These are phyloP conservation scores for Synergus laeviventris DNA, from an alignment of 2,888 invertebrate species.

Conservation along the genomic window DNA sequence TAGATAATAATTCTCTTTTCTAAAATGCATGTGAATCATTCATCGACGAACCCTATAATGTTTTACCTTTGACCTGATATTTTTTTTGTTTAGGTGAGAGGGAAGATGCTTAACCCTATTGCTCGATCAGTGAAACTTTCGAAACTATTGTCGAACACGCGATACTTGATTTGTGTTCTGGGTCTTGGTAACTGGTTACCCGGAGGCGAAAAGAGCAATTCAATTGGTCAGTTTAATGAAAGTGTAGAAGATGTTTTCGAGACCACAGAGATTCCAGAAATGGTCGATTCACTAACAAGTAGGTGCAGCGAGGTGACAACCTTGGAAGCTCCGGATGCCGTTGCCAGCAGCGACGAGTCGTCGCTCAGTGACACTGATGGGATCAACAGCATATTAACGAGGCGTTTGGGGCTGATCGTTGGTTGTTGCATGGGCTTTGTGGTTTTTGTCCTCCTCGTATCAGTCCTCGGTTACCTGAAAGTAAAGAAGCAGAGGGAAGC, in stretches of 20 bases:
- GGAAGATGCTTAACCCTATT: conserved; percentile 85
- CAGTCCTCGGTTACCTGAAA: conserved; percentile 90
- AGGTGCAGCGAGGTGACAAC: conserved; percentile 88
- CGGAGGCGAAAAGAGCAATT: conserved; percentile 65
- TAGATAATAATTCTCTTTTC: no score
- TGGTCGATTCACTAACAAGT: conserved; percentile 85
- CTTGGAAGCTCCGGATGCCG: conserved; percentile 80
- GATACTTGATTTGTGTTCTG: conserved; percentile 91
- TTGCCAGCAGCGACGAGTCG: conserved; percentile 74
- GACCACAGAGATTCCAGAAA: conserved; percentile 78
- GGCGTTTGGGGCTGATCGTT: conserved; percentile 89
- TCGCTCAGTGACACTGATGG: conserved; percentile 76
- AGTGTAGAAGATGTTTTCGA: conserved; percentile 77
- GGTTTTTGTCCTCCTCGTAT: conserved; percentile 89
- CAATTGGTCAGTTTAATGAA: conserved; percentile 63
- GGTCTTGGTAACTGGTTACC: conserved; percentile 88
- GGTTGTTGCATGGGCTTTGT: conserved; percentile 92
- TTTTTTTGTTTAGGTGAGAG: conserved; percentile 81
- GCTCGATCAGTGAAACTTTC: conserved; percentile 86
- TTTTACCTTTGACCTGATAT: not conserved
- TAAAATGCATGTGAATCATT: no score
- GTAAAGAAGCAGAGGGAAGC: conserved; percentile 88
- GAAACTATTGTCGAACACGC: conserved; percentile 86
- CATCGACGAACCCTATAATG: no score
- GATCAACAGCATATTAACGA: conserved; percentile 86